Evolutionary conservation across 2,888 invertebrate species (phyloP).

Genomic region (Pandemis heparana): DNA sequence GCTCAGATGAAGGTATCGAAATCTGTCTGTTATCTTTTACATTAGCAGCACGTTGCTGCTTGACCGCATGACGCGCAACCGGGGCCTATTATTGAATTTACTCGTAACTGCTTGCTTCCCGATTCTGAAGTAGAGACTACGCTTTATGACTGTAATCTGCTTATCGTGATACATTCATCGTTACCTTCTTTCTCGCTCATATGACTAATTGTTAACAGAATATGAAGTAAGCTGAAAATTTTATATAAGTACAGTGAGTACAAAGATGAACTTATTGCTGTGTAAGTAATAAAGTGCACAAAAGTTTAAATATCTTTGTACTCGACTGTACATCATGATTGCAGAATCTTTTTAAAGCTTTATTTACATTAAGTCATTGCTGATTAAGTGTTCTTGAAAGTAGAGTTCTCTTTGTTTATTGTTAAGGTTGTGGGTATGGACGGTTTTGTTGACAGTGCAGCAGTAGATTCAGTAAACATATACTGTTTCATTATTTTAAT

Average conservation of each 20-base stretch:
- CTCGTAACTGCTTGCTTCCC: constrained; percentile 61
- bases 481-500: neutral
- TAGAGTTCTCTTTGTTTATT: constrained; percentile 30
- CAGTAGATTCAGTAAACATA: neutral
- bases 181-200: too few relatives aligned
- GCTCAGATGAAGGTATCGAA: constrained; percentile 4
- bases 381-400: constrained; percentile 35
- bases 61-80: constrained; percentile 34
- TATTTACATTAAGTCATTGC: constrained; percentile 10
- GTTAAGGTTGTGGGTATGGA: neutral
- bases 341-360: neutral
- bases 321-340: neutral
- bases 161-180: neutral
- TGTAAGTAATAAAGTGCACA: too few relatives aligned
- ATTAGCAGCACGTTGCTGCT: constrained; percentile 36
- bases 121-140: constrained; percentile 31
- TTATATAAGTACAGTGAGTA: too few relatives aligned
- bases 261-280: too few relatives aligned
- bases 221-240: neutral
- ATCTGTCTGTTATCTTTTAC: constrained; percentile 27
- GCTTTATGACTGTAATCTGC: neutral
- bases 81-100: constrained; percentile 59
- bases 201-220: neutral
- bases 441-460: neutral
- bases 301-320: too few relatives aligned